These are phyloP conservation scores for Adrianichthys oophorus DNA, from an alignment of 2,797 vertebrate species.

Conservation along the genomic window DNA sequence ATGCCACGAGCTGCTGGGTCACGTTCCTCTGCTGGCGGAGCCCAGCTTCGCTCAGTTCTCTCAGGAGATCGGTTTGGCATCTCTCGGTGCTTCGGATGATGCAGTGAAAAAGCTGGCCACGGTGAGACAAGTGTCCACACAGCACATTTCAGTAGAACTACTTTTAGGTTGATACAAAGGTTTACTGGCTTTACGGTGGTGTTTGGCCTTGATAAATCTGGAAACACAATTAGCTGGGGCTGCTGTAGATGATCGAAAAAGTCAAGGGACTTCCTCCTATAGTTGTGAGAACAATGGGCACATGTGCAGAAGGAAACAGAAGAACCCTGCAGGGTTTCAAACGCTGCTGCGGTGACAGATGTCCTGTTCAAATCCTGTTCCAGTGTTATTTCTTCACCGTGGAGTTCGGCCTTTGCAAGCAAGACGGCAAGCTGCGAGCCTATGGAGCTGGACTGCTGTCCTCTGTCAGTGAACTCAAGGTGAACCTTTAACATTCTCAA, in stretches of 20 bases:
- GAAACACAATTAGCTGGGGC: too few relatives aligned
- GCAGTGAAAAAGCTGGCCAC: constrained; percentile 27
- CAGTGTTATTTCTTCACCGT: constrained; percentile 96
- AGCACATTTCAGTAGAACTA: too few relatives aligned
- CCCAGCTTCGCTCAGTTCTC: constrained; percentile 93
- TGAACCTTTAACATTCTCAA: background rate
- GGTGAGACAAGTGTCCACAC: constrained; percentile 1
- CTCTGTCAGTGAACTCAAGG: constrained; percentile 51
- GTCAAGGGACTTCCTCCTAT: too few relatives aligned
- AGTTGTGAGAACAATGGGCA: too few relatives aligned
- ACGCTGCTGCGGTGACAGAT: background rate
- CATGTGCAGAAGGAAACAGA: too few relatives aligned
- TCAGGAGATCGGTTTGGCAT: constrained; percentile 89
- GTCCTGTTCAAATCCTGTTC: background rate
- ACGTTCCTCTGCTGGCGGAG: constrained; percentile 88
- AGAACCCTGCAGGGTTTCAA: too few relatives aligned
- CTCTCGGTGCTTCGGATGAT: constrained; percentile 84
- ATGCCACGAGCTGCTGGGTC: constrained; percentile 68
- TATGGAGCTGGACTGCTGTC: constrained; percentile 94
- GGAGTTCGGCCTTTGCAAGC: constrained; percentile 94
- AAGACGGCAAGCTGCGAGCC: constrained; percentile 86
- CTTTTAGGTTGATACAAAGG: too few relatives aligned
- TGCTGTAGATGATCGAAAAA: too few relatives aligned
- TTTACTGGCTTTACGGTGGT: too few relatives aligned
- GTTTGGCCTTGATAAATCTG: too few relatives aligned